Conservation (phyloP, 2,797 vertebrate species). For the Siniperca scherzeri region DNA sequence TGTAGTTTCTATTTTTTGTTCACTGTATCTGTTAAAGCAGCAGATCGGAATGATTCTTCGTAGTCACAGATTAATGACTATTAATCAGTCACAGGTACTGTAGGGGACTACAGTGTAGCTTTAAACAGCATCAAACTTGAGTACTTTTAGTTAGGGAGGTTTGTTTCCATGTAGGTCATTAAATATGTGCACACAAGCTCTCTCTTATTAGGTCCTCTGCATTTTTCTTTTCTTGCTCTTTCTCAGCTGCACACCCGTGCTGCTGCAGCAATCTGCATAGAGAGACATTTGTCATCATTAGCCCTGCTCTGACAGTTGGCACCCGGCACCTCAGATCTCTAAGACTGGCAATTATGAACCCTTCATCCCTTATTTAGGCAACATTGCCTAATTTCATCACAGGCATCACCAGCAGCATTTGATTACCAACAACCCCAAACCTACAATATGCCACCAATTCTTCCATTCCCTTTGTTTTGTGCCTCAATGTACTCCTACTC, state of each 20-base stretch:
- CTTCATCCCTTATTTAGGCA: conserved; percentile 91
- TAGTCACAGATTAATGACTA: conserved; percentile 18
- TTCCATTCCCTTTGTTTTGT: conserved; percentile 57
- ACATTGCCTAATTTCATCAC: conserved; percentile 88
- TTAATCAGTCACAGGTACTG: conserved; percentile 44
- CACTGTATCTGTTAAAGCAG: conserved; percentile 13
- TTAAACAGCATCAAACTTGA: conserved; percentile 55
- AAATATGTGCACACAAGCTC: conserved; percentile 76
- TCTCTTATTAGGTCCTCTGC: conserved; percentile 72
- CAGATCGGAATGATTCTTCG: conserved; percentile 4
- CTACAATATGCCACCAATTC: conserved; percentile 43
- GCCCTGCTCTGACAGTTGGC: conserved; percentile 98
- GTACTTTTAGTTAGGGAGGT: conserved; percentile 55
- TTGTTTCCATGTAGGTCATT: conserved; percentile 79
- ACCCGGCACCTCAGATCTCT: conserved; percentile 95
- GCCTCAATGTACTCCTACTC: conserved; percentile 26
- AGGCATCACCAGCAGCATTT: conserved; percentile 78
- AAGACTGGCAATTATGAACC: conserved; percentile 94
- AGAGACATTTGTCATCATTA: conserved; percentile 99
- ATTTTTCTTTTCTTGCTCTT: conserved; percentile 74
- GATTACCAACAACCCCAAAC: conserved; percentile 77
- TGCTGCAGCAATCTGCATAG: conserved; percentile 95
- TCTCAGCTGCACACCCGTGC: conserved; percentile 82
- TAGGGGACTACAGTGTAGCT: conserved; percentile 24
- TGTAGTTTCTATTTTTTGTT: conserved; percentile 18